These are phyloP conservation scores for Manduca sexta DNA, from an alignment of 1,140 invertebrate genomes.

Conservation along the genomic window DNA sequence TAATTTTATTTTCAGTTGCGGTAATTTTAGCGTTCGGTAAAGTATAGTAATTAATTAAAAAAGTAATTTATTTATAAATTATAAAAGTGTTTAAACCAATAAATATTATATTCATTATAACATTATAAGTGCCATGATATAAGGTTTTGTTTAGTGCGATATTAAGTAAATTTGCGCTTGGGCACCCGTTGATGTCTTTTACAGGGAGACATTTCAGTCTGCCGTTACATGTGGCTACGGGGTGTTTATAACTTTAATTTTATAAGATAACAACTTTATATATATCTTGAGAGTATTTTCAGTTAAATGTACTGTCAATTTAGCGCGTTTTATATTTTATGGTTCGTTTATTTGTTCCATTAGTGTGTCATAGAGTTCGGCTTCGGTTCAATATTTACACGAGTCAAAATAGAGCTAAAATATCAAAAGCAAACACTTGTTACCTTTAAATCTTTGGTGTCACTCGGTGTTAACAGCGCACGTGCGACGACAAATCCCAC, in stretches of 20 bases:
- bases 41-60: no score
- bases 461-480: slow-evolving; percentile 12
- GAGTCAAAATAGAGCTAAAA: background rate
- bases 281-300: no score
- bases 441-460: slow-evolving; percentile 60
- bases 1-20: no score
- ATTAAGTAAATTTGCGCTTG: no score
- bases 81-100: no score
- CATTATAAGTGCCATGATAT: no score
- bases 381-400: background rate
- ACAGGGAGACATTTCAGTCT: slow-evolving; percentile 1
- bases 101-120: no score
- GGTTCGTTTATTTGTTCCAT: slow-evolving; percentile 1
- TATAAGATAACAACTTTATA: no score
- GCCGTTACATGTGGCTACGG: background rate
- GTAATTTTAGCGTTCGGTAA: no score
- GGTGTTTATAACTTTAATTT: no score
- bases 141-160: no score
- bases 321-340: background rate
- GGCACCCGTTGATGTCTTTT: slow-evolving; percentile 39
- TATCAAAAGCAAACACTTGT: slow-evolving; percentile 21
- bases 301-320: background rate
- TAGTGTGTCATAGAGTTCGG: background rate
- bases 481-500: slow-evolving; percentile 40
- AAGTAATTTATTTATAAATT: no score